Conservation (phyloP, 1,140 invertebrate genomes). For the Drosophila dunni region DNA sequence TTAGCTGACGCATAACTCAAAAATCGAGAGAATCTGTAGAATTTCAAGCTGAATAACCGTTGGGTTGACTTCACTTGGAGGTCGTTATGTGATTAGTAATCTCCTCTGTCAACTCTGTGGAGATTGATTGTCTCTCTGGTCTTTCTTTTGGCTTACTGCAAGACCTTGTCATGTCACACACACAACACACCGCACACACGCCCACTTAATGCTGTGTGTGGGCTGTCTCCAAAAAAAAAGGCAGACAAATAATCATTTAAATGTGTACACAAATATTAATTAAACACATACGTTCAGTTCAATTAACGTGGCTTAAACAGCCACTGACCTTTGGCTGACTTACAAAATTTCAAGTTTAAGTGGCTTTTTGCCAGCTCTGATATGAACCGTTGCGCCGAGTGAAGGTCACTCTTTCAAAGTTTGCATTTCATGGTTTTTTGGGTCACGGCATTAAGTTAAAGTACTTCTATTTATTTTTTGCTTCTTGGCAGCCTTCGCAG, state of each 20-base stretch:
- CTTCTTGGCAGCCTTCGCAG: conserved; percentile 20
- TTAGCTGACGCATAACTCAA: neutral
- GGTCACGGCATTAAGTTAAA: conserved; percentile 49
- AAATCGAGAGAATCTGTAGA: neutral
- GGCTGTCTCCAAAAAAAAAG: conserved; percentile 20
- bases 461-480: conserved; percentile 5
- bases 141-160: neutral
- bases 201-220: conserved; percentile 44
- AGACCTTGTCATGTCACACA: conserved; percentile 7
- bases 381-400: conserved; percentile 57
- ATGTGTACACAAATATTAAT: conserved; percentile 70
- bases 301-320: conserved; percentile 34
- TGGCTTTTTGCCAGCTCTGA: conserved; percentile 38
- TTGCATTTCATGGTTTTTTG: conserved; percentile 58
- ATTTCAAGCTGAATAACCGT: conserved; percentile 1
- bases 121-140: conserved; percentile 52
- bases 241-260: conserved; percentile 49
- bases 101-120: conserved; percentile 30
- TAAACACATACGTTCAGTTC: conserved; percentile 39
- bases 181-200: neutral
- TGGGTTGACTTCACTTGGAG: conserved; percentile 8
- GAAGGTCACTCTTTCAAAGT: conserved; percentile 64
- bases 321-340: conserved; percentile 62
- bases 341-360: conserved; percentile 68
- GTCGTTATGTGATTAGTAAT: conserved; percentile 40